Evolutionary conservation across 2,888 invertebrate genomes (phyloP), one percentile per base, ranked within the genome.

Genomic region (Campaea margaritaria): DNA sequence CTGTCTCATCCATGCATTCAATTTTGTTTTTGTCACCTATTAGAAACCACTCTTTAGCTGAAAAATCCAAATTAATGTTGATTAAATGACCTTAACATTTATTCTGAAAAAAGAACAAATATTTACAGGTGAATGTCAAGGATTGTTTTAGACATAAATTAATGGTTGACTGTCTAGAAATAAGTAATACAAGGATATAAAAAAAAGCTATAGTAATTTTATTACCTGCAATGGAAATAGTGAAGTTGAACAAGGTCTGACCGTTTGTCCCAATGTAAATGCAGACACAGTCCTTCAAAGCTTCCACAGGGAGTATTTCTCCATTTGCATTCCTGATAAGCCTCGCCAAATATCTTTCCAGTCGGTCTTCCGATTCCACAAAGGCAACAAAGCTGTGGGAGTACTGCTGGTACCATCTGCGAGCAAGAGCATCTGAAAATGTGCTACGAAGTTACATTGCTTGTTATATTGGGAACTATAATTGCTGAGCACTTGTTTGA

Each of bases 231-330:
- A 93, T 79, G 27, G 93, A 92, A 66, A 95, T 83, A 4, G 93
- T 93, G 27, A 94, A 91, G 76, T 95, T 95, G 38, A 94, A 94
- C 47, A 96, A 86, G 0, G 95, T 94, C 64, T 94, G 94, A 69
- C 94, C 94, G 70, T 94, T 94, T 0, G 86, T 76, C 0, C 97
- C 97, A 57, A 96, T 83, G 78, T 95, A 95, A 47, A 96, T 79
- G 67, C 96, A 94, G 16, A 93, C 81, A 62, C 93, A 95, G 27
- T 94, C 91, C 21, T 89, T 83, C 7, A 94, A 67, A 2, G 59
- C 53, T 11, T 87, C 85, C n/a, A 82, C 54, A n/a, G 78, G 47
- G 14, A 76, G 61, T n/a, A 72, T 72, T 27, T 78, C 69, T n/a
- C 72, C 75, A 15, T 67, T 58, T 11, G 58, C 62, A 64, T 87